Evolutionary conservation across 1,140 invertebrate genomes (phyloP).

Genomic region (Drosophila persimilis): DNA sequence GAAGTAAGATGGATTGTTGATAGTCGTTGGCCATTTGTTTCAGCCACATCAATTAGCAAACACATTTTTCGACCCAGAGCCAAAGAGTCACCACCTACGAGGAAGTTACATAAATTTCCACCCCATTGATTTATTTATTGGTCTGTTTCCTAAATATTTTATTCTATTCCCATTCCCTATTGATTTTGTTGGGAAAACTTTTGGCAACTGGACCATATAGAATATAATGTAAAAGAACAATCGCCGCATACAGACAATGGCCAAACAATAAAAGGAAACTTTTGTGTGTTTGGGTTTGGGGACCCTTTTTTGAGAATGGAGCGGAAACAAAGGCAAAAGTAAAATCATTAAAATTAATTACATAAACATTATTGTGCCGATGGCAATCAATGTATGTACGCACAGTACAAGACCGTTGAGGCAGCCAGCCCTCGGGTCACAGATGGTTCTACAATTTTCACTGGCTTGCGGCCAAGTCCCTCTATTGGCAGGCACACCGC

Average conservation of each 20-base stretch:
- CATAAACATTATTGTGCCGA: constrained; percentile 70
- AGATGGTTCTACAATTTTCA: constrained; percentile 33
- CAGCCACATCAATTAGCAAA: no score
- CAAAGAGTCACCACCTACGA: no score
- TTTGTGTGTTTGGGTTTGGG: constrained; percentile 30
- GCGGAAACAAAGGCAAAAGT: constrained; percentile 33
- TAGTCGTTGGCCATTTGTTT: no score
- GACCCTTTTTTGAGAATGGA: constrained; percentile 1
- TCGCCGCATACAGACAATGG: constrained; percentile 28
- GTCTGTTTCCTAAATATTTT: constrained; percentile 52
- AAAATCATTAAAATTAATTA: constrained; percentile 78
- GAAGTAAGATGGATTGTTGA: no score
- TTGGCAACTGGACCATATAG: constrained; percentile 30
- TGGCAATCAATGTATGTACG: constrained; percentile 63
- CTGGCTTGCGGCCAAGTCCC: constrained; percentile 16
- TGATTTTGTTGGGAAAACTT: constrained; percentile 48
- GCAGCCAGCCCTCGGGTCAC: constrained; percentile 14
- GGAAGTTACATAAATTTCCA: neutral
- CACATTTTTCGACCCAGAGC: no score
- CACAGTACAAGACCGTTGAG: constrained; percentile 11
- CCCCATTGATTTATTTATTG: constrained; percentile 65
- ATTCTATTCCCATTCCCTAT: constrained; percentile 33
- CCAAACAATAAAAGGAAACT: constrained; percentile 45
- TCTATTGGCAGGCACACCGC: constrained; percentile 25
- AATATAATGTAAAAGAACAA: constrained; percentile 32